These are phyloP conservation scores for Sebastes itinus DNA, from an alignment of 2,797 vertebrate genomes.

Conservation along the genomic window DNA sequence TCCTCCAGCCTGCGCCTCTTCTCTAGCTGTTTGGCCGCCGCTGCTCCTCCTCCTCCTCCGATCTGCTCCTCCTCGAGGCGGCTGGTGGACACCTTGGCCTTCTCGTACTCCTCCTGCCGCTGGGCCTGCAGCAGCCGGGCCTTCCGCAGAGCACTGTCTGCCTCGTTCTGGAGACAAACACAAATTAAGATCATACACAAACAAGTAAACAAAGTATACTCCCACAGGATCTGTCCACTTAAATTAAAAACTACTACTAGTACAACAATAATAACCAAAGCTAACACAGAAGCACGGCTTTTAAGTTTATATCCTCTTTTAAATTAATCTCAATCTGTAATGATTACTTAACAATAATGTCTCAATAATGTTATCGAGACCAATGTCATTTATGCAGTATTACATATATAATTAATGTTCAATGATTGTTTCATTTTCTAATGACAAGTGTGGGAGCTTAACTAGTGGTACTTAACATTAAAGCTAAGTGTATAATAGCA, in stretches of 20 bases:
- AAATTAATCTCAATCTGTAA: background rate
- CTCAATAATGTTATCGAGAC: background rate
- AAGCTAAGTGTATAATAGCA: background rate
- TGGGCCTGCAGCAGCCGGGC: constrained; percentile 89
- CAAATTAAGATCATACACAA: background rate
- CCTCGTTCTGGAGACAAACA: constrained; percentile 85
- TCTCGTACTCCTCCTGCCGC: constrained; percentile 95
- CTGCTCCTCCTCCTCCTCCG: constrained; percentile 78
- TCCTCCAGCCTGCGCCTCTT: constrained; percentile 93
- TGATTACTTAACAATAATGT: background rate
- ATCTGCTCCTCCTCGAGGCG: constrained; percentile 92
- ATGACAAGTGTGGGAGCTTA: background rate
- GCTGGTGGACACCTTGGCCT: constrained; percentile 89
- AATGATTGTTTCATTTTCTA: background rate
- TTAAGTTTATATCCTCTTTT: background rate
- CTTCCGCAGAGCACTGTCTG: constrained; percentile 90
- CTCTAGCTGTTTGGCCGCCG: constrained; percentile 89
- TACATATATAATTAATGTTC: background rate
- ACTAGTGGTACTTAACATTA: background rate
- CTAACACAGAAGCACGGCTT: background rate
- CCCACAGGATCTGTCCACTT: background rate
- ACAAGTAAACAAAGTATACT: background rate
- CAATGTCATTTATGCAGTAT: background rate
- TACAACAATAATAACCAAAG: background rate
- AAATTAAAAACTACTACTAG: background rate